Base-by-base conservation (phyloP, 2,888 invertebrate species). In the Epirrhoe tristata region DNA sequence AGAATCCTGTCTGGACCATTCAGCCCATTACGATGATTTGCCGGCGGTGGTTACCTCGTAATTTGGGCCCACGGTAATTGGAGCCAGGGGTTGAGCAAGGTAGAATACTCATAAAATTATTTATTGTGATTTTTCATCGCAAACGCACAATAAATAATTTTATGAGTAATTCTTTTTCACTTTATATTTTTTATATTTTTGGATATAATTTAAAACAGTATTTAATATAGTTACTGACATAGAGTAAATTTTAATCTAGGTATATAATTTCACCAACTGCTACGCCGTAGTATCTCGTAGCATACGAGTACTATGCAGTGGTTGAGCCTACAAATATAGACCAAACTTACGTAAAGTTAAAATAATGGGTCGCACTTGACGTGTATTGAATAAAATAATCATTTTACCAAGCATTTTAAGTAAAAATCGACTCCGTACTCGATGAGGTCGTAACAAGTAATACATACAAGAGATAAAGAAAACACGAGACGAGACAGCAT, bases 11-110 rank as follows among this genome's bases (percentile, higher is more conserved):
- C 52, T 43, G 63, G 67, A 63, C 57, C 62, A 50, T 58, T 71
- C 74, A 73, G 70, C 70, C 74, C 77, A 83, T 84, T 84, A 81
- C 76, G 73, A 77, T 80, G 81, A 82, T 81, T 81, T 75, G 79
- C 74, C 70, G 77, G 71, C 76, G 79, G 78, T 75, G 79, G 77
- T 77, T 70, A 73, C 60, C 64, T 66, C 68, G 77, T 81, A 82
- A 84, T 84, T 82, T 79, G 74, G 73, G 73, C 66, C 74, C 76
- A 63, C 52, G 59, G 57, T 66, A 68, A 68, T 70, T 63, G 71
- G 67, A 58, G 70, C 61, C 10, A 10, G 16, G 14, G 14, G 36
- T 57, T 6, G 39, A 36, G 36, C 52, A 64, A 57, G 59, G 50
- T 46, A 64, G 58, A 64, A 64, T 34, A 46, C 43, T 56, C n/a